Evolutionary conservation across 2,888 invertebrate species (phyloP).

Genomic region (Taphrorychus bicolor): DNA sequence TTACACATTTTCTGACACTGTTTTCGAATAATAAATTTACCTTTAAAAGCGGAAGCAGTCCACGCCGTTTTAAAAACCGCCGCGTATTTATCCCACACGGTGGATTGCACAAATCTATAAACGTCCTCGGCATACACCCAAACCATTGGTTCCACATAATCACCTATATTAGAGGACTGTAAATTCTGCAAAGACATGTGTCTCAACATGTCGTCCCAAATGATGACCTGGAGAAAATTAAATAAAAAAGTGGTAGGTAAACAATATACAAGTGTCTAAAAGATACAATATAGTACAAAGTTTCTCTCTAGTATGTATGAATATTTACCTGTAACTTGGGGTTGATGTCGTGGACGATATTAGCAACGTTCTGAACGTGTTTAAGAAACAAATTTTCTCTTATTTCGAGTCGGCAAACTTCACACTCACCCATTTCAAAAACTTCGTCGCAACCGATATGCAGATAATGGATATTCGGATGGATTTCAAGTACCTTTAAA

Average conservation of each 20-base stretch:
- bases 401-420: constrained; percentile 64
- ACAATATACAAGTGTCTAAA: no score
- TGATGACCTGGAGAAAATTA: constrained; percentile 60
- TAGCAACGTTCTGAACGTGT: constrained; percentile 68
- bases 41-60: constrained; percentile 79
- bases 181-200: constrained; percentile 67
- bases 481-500: constrained; percentile 54
- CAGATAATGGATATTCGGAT: constrained; percentile 61
- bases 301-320: not conserved
- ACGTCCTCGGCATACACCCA: constrained; percentile 82
- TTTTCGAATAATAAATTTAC: no score
- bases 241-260: no score
- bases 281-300: no score
- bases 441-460: constrained; percentile 82
- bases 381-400: constrained; percentile 68
- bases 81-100: constrained; percentile 72
- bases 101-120: constrained; percentile 62
- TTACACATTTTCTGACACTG: no score
- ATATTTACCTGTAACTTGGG: constrained; percentile 60
- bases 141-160: constrained; percentile 78
- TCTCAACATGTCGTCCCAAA: constrained; percentile 85
- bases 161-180: constrained; percentile 68
- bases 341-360: constrained; percentile 66
- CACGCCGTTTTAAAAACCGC: constrained; percentile 73
- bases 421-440: constrained; percentile 73